Conservation (phyloP, 2,113 vertebrate genomes). For the Phoenicopterus ruber region DNA sequence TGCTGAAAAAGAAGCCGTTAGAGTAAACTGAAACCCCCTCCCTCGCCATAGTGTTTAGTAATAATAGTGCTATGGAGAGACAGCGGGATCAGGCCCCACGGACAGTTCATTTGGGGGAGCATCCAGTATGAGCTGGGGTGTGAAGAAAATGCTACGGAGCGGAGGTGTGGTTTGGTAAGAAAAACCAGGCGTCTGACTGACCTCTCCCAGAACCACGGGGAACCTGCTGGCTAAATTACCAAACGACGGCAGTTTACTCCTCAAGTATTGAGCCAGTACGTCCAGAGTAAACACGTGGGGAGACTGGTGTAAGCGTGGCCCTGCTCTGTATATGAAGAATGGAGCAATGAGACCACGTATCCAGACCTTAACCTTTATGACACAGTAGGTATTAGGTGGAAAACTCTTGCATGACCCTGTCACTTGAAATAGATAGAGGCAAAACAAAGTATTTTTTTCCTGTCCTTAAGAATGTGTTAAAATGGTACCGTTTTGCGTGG, state of each 20-base stretch:
- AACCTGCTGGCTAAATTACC: too few relatives aligned
- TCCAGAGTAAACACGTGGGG: not conserved
- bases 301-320: rapidly evolving
- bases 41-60: rapidly evolving
- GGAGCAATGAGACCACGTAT: not conserved
- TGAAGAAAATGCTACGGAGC: rapidly evolving
- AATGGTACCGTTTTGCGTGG: not conserved
- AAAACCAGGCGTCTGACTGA: not conserved
- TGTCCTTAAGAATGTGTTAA: not conserved
- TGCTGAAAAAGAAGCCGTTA: not conserved
- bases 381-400: rapidly evolving
- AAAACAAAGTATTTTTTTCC: not conserved
- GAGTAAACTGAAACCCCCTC: not conserved
- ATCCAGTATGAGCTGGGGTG: not conserved
- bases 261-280: not conserved
- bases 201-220: not conserved
- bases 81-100: not conserved
- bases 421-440: not conserved
- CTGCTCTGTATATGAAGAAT: not conserved
- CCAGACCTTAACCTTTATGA: not conserved
- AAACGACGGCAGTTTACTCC: not conserved
- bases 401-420: not conserved
- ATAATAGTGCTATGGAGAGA: rapidly evolving
- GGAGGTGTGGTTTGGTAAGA: not conserved
- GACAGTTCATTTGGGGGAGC: not conserved